Evolutionary conservation across 1,140 invertebrate genomes (phyloP).

Genomic region (Bombus difficillimus): DNA sequence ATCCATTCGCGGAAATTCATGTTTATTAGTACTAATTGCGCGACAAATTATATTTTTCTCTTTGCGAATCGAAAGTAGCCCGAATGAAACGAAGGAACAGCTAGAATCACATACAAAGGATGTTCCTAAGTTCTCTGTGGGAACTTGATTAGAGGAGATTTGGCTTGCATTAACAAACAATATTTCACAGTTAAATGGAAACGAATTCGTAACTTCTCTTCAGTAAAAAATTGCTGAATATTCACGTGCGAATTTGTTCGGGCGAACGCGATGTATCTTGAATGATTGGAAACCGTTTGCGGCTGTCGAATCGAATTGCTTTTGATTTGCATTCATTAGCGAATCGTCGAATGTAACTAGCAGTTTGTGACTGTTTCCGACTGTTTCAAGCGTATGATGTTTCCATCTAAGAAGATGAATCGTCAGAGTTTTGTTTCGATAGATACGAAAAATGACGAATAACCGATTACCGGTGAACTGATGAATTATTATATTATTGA

Average conservation of each 20-base stretch:
- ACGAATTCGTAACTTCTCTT: neutral
- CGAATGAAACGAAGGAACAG: neutral
- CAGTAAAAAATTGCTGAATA: conserved; percentile 13
- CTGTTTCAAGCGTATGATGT: neutral
- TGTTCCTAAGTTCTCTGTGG: neutral
- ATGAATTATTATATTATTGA: too few species aligned
- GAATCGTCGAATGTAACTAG: neutral
- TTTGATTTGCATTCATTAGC: conserved; percentile 14
- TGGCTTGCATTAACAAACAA: neutral
- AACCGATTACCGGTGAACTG: too few species aligned
- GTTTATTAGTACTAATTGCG: neutral
- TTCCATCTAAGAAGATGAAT: neutral
- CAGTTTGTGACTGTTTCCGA: neutral
- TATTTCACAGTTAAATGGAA: neutral
- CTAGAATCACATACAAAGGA: neutral
- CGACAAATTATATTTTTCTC: neutral
- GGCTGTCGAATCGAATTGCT: neutral
- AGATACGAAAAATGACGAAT: neutral
- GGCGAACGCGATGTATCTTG: neutral
- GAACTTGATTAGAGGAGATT: too few species aligned
- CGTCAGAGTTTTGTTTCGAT: neutral
- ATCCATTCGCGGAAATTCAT: neutral
- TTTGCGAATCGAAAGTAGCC: neutral
- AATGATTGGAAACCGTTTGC: neutral
- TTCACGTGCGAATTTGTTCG: neutral